phyloP scores from a whole-genome alignment of 2,888 invertebrate species.

The Microplitis deprimator region DNA sequence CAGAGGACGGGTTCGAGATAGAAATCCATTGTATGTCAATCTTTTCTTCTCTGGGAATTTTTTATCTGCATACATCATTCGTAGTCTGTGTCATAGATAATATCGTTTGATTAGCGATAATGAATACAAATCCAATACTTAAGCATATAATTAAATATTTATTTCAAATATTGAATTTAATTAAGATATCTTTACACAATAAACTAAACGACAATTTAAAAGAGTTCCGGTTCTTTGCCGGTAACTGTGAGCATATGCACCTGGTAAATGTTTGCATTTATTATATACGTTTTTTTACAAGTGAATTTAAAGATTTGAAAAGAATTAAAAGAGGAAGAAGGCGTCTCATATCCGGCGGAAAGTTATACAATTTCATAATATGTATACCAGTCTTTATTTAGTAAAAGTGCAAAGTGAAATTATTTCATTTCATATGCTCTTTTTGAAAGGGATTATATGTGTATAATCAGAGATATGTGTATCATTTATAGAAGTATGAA shows the following conservation, averaged over 20 bases:
- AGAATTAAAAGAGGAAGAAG: constrained; percentile 32
- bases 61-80: constrained; percentile 14
- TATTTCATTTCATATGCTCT: not conserved
- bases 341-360: constrained; percentile 30
- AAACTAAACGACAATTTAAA: constrained; percentile 2
- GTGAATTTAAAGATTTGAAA: constrained; percentile 27
- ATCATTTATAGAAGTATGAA: not conserved
- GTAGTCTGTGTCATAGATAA: constrained; percentile 1
- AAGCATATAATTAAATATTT: not conserved
- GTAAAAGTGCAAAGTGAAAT: constrained; percentile 14
- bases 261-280: constrained; percentile 21
- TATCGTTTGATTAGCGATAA: not conserved
- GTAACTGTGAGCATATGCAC: not conserved
- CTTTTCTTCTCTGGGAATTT: constrained; percentile 10
- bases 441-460: not conserved
- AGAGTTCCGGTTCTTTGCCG: constrained; percentile 14
- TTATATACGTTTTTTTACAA: not conserved
- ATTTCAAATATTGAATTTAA: not conserved
- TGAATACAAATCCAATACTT: not conserved
- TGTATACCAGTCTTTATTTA: not conserved
- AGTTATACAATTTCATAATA: constrained; percentile 6
- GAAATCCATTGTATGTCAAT: constrained; percentile 31
- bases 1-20: constrained; percentile 28
- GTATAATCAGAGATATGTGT: not conserved
- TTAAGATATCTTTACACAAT: too few species aligned